Base-by-base conservation (phyloP, 2,113 vertebrate genomes). In the Triplophysa tibetana region DNA sequence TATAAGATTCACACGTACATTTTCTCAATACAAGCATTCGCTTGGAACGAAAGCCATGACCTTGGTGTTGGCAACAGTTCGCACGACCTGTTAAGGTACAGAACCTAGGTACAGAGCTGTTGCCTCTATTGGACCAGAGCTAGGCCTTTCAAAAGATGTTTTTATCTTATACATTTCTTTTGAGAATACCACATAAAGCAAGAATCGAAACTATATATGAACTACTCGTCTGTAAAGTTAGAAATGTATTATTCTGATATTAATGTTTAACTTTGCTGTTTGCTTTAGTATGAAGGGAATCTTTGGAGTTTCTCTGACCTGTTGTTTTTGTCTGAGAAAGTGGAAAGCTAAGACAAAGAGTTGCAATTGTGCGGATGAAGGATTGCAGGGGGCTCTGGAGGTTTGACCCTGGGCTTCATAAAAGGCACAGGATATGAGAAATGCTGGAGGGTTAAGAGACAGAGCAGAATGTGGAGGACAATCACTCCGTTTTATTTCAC, bases 391-490 rank as follows among this genome's bases (percentile, higher is more conserved):
- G 73, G 58, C 79, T 82, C 80, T 67, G 16, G 77, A 77, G 85
- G 69, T 77, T 79, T 86, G 80, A 82, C 75, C 80, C 26, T 1
- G 63, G 72, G 58, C 79, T 79, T 77, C 81, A 83, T 81, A 85
- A 85, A 38, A 76, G 76, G 79, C 79, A 45, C 70, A 80, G 82
- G 75, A 85, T 78, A 83, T 83, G 81, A 85, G 64, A 85, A 81
- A 81, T 70, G 70, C 64, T 78, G 65, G 84, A 80, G 54, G 69
- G 56, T 50, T 41, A 48, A 33, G 29, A 52, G 43, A 41, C 21
- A 19, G 67, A n/a, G 16, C 9, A 13, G 81, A 65, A 26, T 77
- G 58, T 54, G 52, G 43, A 38, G 60, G 8, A 54, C 17, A 23
- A 9, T 67, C 16, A 64, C 11, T 52, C 38, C 2, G 1, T 66